phyloP scores from a whole-genome alignment of 2,888 invertebrate species.

The Drosophila siamana region DNA sequence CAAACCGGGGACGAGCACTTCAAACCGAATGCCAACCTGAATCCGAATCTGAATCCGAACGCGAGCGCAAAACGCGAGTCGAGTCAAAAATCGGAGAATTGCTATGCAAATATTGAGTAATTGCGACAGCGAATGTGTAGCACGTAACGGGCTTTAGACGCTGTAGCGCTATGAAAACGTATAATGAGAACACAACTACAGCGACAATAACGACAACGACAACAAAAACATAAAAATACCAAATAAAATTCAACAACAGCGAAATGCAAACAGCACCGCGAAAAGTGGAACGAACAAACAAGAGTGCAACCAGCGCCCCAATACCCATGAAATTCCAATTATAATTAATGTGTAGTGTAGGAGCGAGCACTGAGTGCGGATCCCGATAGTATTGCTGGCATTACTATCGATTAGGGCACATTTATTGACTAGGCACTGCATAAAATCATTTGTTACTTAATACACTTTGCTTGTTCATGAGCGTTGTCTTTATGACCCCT shows the following conservation, averaged over 20 bases:
- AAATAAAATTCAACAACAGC: slow-evolving; percentile 6
- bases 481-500: slow-evolving; percentile 7
- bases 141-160: slow-evolving; percentile 36
- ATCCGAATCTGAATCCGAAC: slow-evolving; percentile 10
- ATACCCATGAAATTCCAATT: slow-evolving; percentile 7
- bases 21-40: slow-evolving; percentile 4
- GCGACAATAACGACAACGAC: not conserved
- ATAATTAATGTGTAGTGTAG: slow-evolving; percentile 8
- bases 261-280: slow-evolving; percentile 11
- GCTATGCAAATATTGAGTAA: slow-evolving; percentile 65
- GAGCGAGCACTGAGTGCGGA: not conserved
- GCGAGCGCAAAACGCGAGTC: not conserved
- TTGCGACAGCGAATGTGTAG: slow-evolving; percentile 34
- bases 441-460: too few relatives aligned
- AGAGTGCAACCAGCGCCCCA: slow-evolving; percentile 17
- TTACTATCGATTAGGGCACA: not conserved
- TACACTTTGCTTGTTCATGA: too few relatives aligned
- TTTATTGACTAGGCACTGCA: too few relatives aligned
- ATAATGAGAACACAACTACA: slow-evolving; percentile 22
- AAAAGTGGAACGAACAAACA: slow-evolving; percentile 24
- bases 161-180: slow-evolving; percentile 4
- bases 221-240: slow-evolving; percentile 3
- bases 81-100: slow-evolving; percentile 31
- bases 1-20: slow-evolving; percentile 12
- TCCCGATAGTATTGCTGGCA: not conserved